Base-by-base conservation (phyloP, 2,113 vertebrate species). In the Oncorhynchus tshawytscha region DNA sequence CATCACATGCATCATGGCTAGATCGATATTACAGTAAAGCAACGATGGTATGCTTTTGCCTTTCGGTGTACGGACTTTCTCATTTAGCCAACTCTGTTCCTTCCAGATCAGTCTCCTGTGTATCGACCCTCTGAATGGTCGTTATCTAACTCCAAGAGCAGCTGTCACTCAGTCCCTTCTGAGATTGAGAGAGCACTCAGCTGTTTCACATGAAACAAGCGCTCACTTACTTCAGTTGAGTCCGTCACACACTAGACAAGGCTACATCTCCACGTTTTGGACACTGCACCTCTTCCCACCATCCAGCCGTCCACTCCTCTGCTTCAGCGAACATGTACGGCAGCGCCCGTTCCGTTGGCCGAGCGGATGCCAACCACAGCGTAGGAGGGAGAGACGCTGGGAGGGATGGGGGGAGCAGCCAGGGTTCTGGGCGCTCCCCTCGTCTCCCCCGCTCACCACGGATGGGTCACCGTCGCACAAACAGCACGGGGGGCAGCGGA, bases 381-480 rank as follows among this genome's bases (percentile, higher is more conserved):
- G 90, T 85, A 6, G 90, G 86, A 75, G 73, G 88, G 20, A 75
- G 86, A n/a, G 20, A 39, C 1, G 8, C 39, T 9, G 39, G 39
- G 2, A 39, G 78, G 8, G 76, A 78, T n/a, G 59, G 20, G 16
- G 59, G 59, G 73, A 79, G 67, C 86, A 93, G 79, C 87, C 97
- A 98, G 92, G 97, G 96, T 77, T 96, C 98, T 1, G 96, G 98
- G 20, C 96, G 96, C 20, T 99, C 98, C 4, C 98, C 98, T 20
- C 88, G 96, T 39, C 95, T 99, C 84, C 98, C 98, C 1, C 95
- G 97, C 5, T 99, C 98, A 4, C 98, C 98, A 1, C 94, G 97
- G 24, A 91, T 99, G 92, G 97, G 98, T 73, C 98, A 99, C 77
- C 95, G 97, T 1, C 95, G 98, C 74, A 99, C 98, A 89, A 99